Conservation (phyloP, 2,113 vertebrate species). For the Ceuthmochares aereus region DNA sequence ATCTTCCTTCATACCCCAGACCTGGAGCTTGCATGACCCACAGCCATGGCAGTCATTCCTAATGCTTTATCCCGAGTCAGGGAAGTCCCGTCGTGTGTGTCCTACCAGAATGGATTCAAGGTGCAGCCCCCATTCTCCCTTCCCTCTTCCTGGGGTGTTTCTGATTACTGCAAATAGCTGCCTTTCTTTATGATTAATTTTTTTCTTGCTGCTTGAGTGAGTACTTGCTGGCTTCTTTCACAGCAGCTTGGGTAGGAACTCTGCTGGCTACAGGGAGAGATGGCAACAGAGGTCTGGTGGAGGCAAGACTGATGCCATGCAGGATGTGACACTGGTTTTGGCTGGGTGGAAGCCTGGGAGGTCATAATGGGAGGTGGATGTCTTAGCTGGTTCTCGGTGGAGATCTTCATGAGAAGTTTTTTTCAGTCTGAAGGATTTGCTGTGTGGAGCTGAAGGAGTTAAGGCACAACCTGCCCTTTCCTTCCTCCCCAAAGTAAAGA, state of each 20-base stretch:
- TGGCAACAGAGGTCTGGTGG: conserved; percentile 18
- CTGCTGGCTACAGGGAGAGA: conserved; percentile 14
- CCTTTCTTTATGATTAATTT: conserved; percentile 53
- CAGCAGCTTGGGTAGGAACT: conserved; percentile 59
- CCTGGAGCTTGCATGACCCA: conserved; percentile 55
- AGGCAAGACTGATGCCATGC: neutral
- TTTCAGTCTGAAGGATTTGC: conserved; percentile 3
- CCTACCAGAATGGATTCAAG: conserved; percentile 53
- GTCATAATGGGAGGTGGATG: neutral
- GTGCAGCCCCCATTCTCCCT: conserved; percentile 19
- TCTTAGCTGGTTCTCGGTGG: neutral
- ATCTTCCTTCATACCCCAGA: conserved; percentile 50
- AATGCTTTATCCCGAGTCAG: conserved; percentile 23
- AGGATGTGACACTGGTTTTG: neutral
- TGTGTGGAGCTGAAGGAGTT: neutral
- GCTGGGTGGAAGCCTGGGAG: neutral
- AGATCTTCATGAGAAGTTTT: neutral
- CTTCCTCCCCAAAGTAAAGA: neutral
- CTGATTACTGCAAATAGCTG: conserved; percentile 52
- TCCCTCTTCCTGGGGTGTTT: conserved; percentile 55
- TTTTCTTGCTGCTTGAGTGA: conserved; percentile 66
- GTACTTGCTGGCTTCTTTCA: conserved; percentile 68
- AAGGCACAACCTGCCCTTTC: neutral
- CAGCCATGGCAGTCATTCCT: conserved; percentile 40
- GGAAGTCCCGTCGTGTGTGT: neutral